These are phyloP conservation scores for Eulemur albifrons DNA, from an alignment of 2,797 vertebrate genomes.

Conservation along the genomic window DNA sequence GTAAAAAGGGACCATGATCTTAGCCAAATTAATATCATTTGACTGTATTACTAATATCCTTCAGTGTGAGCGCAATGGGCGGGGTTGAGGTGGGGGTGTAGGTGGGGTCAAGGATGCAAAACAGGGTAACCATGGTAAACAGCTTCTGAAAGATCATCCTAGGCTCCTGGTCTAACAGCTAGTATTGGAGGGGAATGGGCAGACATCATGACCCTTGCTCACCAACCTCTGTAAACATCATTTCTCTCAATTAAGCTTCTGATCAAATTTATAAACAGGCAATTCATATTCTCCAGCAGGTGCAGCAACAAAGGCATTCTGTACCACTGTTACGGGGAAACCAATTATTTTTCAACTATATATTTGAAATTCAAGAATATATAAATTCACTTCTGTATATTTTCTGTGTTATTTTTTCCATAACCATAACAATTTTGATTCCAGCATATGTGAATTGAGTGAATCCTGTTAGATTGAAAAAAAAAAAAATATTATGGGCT, in stretches of 20 bases:
- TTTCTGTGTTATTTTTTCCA: not conserved
- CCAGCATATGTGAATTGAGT: not conserved
- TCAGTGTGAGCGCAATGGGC: not conserved
- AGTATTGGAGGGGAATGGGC: not conserved
- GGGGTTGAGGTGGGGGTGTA: too few relatives aligned
- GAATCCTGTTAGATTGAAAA: not conserved
- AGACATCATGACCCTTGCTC: not conserved
- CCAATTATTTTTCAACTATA: not conserved
- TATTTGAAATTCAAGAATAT: not conserved
- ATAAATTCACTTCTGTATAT: constrained; percentile 1
- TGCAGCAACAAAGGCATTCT: constrained; percentile 14
- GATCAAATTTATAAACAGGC: constrained; percentile 21
- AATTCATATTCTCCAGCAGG: not conserved
- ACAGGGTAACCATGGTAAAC: not conserved
- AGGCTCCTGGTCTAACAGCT: not conserved
- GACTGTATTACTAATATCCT: not conserved
- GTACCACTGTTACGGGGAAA: not conserved
- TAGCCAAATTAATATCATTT: not conserved
- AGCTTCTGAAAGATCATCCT: not conserved
- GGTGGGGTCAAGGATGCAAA: not conserved
- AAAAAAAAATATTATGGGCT: not conserved
- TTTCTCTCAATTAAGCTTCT: not conserved
- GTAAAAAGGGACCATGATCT: not conserved
- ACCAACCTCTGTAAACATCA: not conserved
- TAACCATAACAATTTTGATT: not conserved